Conservation (phyloP, 2,888 invertebrate genomes). For the Ectemnius cavifrons region DNA sequence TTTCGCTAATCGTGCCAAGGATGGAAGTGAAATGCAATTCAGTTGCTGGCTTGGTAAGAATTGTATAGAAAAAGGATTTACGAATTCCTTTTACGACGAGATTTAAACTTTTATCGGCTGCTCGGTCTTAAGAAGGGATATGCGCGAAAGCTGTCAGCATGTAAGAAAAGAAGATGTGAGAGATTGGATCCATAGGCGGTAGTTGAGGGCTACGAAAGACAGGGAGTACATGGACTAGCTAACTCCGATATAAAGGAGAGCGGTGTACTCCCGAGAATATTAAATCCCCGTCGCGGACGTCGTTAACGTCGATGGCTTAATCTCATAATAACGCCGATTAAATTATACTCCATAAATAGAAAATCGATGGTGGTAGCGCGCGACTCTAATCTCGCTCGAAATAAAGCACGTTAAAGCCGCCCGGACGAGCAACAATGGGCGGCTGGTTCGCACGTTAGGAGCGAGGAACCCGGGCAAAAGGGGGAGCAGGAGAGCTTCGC, state of each 20-base stretch:
- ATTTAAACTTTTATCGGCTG: too few relatives aligned
- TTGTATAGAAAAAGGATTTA: too few relatives aligned
- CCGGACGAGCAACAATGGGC: conserved; percentile 10
- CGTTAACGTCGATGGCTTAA: conserved; percentile 37
- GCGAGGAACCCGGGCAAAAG: not conserved
- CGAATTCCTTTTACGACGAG: too few relatives aligned
- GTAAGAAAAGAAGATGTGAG: too few relatives aligned
- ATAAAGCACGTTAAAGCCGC: conserved; percentile 32
- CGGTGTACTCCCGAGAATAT: conserved; percentile 31
- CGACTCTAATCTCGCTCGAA: conserved; percentile 38
- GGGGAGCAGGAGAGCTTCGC: not conserved
- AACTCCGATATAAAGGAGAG: not conserved
- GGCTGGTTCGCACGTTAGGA: conserved; percentile 12
- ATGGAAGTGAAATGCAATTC: conserved; percentile 24
- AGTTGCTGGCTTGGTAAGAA: too few relatives aligned
- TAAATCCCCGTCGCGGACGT: conserved; percentile 25
- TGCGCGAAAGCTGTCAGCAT: too few relatives aligned
- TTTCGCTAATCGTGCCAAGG: conserved; percentile 43
- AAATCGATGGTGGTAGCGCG: conserved; percentile 43
- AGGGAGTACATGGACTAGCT: too few relatives aligned
- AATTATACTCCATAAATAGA: conserved; percentile 55
- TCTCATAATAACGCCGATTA: conserved; percentile 43
- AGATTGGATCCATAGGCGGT: too few relatives aligned
- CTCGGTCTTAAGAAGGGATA: too few relatives aligned
- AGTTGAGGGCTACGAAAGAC: too few relatives aligned